Percentiles rank a stretch among this genome's conserved stretches.
These are phyloP conservation scores for Heliconius sara DNA, from an alignment of 2,888 invertebrate genomes.

Conservation along the genomic window DNA sequence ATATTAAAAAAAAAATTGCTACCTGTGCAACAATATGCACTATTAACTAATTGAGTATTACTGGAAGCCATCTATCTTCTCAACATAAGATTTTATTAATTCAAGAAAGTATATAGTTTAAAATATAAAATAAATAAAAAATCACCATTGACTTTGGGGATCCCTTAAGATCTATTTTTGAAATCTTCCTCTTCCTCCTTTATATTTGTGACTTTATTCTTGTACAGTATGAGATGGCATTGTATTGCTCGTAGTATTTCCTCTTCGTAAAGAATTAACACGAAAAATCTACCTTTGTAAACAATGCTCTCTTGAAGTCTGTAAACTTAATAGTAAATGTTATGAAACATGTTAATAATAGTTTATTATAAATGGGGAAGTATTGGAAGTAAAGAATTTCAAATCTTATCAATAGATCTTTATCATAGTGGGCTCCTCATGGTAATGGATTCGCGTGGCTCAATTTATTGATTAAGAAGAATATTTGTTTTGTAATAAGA, in stretches of 20 bases:
- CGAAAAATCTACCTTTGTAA: not conserved
- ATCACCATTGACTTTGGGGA: not conserved
- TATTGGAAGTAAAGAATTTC: not conserved
- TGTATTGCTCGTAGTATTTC: not conserved
- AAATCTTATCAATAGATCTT: not conserved
- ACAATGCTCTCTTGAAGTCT: not conserved
- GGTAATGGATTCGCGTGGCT: not conserved
- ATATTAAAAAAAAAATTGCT: no score
- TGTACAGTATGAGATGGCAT: not conserved
- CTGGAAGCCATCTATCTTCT: no score
- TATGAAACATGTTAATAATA: not conserved
- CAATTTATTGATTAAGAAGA: not conserved
- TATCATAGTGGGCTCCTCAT: not conserved
- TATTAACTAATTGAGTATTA: no score
- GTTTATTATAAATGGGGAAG: not conserved
- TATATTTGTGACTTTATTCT: not conserved
- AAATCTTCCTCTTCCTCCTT: conserved; percentile 1
- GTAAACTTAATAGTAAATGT: not conserved
- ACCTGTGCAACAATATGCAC: no score
- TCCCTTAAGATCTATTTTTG: not conserved
- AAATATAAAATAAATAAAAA: no score
- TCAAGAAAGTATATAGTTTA: no score
- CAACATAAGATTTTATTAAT: no score
- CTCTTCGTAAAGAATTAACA: not conserved
- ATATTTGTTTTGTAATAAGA: no score